Base-by-base conservation (phyloP, 2,888 invertebrate species). In the Lasius platythorax region DNA sequence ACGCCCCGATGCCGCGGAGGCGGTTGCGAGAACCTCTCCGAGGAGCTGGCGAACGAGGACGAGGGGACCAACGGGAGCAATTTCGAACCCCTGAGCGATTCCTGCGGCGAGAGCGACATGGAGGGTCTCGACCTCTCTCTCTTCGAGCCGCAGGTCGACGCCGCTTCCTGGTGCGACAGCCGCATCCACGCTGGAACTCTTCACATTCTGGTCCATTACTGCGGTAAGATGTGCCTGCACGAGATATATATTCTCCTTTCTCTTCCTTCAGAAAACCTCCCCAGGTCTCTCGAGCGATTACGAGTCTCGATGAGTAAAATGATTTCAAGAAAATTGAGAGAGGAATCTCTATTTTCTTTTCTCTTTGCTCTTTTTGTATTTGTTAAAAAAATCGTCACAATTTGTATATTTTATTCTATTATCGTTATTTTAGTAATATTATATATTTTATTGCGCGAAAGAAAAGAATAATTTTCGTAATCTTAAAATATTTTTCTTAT, bases 101-200 rank as follows among this genome's bases (percentile, higher is more conserved):
- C 96, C 82, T 96, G 96, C 92, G 96, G 96, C 94, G 95, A 95
- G 88, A 95, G 94, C 94, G 97, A 97, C 94, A 96, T 97, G 96
- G 97, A 97, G 89, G 97, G 97, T 87, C 95, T 97, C 90, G 97
- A 97, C 95, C 95, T 97, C 93, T 95, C 96, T 87, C 95, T 97
- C 90, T 97, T 97, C 94, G 97, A 97, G 93, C 96, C 96, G 72
- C 96, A 96, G 73, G 92, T 92, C 87, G 93, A 93, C 89, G 87
- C 91, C 78, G 92, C 91, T 90, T 94, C 93, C 87, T 94, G 94
- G 94, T 94, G 93, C 91, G 92, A 93, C 90, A 92, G 93, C 84
- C 92, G 93, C 81, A 93, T 95, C 83, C 94, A 94, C 87, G 94
- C 94, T 76, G 95, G 95, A 84, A 93, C 93, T 86, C 94, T 95